Evolutionary conservation across 1,140 invertebrate genomes (phyloP), one percentile per base, ranked within the genome.

Genomic region (Neodiprion virginianus): DNA sequence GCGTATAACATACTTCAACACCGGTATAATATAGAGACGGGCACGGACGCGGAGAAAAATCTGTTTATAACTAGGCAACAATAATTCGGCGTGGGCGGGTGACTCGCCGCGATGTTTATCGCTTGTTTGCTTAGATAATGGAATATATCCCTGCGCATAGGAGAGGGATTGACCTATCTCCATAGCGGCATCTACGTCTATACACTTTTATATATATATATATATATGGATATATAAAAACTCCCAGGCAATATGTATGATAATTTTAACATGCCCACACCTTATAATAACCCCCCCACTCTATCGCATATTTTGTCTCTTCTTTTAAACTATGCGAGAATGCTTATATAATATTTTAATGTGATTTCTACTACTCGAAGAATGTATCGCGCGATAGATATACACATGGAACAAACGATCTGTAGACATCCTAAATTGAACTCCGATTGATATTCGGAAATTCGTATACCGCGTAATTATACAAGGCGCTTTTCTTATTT

Each of bases 181-280:
- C n/a, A 10, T 53, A 53, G 50, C 50, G 50, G 50, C 50, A 53
- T 53, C 50, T 53, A 53, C n/a, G 10, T 53, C n/a, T 10, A 53
- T n/a, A 10, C 50, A 14, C 10, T 10, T 53, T 53, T 21, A 21
- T 21, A 21, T 21, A 21, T 21, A 21, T 21, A 21, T 21, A 21
- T 21, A 21, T 21, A 21, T 21, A 21, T 21, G 17, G 17, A 21
- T 1, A 21, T 21, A 21, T 21, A 21, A 21, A 21, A 21, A 21
- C 17, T 21, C 17, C 17, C 17, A 21, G 17, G 10, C 50, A 53
- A 53, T 53, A 53, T 53, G 50, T 53, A 53, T 53, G 50, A 53
- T 53, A 53, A 53, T 53, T 53, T 53, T 53, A 53, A 53, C 50
- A 53, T 53, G 50, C 50, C 50, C 50, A 53, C 50, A 53, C 50